Conservation (phyloP, 2,797 vertebrate genomes). For the Neopelma chrysocephalum region DNA sequence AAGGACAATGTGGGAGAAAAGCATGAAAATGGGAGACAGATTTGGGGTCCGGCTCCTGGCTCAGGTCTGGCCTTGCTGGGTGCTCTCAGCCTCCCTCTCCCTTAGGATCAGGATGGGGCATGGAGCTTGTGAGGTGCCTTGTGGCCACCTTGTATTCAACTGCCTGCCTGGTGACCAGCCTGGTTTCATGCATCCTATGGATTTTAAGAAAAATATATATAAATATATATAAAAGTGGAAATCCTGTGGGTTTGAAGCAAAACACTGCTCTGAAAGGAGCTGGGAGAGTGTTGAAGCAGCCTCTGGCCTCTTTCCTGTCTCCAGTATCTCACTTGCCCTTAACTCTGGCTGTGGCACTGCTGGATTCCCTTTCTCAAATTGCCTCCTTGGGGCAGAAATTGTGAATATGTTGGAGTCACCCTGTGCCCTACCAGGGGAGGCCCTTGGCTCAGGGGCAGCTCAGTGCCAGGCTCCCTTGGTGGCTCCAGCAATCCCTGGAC, state of each 20-base stretch:
- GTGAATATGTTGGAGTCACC: not conserved
- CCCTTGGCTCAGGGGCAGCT: not conserved
- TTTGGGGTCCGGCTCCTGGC: not conserved
- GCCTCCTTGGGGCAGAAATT: not conserved
- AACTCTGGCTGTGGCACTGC: not conserved
- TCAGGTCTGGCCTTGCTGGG: accelerated
- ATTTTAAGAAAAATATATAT: not conserved
- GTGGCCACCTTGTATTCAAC: not conserved
- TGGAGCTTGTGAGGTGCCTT: accelerated
- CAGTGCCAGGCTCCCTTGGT: not conserved
- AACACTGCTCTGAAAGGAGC: not conserved
- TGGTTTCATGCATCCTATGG: not conserved
- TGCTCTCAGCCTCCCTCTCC: accelerated
- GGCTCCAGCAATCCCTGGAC: not conserved
- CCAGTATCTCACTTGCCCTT: not conserved
- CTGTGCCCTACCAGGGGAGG: not conserved
- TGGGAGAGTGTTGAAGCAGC: not conserved
- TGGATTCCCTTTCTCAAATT: not conserved
- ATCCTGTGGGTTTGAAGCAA: not conserved
- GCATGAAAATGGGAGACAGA: not conserved
- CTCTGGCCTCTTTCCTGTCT: not conserved
- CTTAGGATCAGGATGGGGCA: not conserved
- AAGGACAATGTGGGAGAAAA: not conserved
- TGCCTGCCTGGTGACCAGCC: not conserved
- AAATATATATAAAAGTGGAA: not conserved